A percentile compares a stretch with the other conserved stretches of the same genome.
Evolutionary conservation across 2,113 vertebrate genomes (phyloP).

Genomic region (Cephalopterus ornatus): DNA sequence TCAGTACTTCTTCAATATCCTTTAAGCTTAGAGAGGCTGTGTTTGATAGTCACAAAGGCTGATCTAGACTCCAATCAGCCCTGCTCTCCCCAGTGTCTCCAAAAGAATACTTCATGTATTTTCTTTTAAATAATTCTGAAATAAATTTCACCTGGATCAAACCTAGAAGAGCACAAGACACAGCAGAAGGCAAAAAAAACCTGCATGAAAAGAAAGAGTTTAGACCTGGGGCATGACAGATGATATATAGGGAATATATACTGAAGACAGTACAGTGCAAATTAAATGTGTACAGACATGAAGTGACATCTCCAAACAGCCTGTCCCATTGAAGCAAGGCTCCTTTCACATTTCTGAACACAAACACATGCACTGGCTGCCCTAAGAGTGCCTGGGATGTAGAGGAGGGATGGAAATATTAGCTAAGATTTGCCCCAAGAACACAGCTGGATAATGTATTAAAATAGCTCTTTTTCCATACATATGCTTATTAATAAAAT

Average conservation of each 20-base stretch:
- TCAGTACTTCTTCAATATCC: not conserved
- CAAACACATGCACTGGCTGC: not conserved
- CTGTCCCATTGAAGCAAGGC: not conserved
- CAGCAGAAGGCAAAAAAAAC: not conserved
- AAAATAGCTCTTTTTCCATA: not conserved
- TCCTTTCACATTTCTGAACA: not conserved
- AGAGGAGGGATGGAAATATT: not conserved
- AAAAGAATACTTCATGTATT: not conserved
- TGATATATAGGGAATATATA: not conserved
- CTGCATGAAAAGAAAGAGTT: not conserved
- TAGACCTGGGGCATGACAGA: not conserved
- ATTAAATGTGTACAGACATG: not conserved
- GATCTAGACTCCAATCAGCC: not conserved
- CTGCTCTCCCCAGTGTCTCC: rapidly evolving
- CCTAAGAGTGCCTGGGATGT: not conserved
- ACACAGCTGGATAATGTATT: not conserved
- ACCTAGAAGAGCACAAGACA: not conserved
- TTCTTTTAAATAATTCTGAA: not conserved
- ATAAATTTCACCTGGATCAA: not conserved
- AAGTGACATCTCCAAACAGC: not conserved
- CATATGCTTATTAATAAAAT: not conserved
- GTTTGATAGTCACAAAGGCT: not conserved
- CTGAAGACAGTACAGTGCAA: not conserved
- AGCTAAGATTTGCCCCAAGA: not conserved
- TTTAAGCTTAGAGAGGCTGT: not conserved